phyloP scores from a whole-genome alignment of 1,140 invertebrate species.

The Drosophila kurseongensis region DNA sequence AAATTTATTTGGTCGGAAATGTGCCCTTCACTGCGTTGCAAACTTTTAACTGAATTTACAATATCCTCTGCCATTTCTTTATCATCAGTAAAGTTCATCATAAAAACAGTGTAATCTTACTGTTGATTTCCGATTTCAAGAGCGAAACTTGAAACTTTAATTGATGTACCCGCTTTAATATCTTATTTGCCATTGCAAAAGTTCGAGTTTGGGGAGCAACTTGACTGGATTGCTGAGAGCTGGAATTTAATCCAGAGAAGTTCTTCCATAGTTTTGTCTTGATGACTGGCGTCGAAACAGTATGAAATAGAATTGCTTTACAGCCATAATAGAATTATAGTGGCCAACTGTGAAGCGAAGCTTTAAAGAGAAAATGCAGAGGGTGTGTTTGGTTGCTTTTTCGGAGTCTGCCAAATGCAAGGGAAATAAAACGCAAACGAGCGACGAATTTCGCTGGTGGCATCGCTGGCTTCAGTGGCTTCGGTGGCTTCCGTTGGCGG shows the following conservation, averaged over 20 bases:
- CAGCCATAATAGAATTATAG: slow-evolving; percentile 77
- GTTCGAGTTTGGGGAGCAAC: slow-evolving; percentile 1
- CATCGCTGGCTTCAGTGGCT: slow-evolving; percentile 27
- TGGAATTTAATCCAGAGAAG: neutral
- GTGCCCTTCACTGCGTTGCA: too few species aligned
- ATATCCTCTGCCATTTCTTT: neutral
- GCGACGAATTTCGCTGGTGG: slow-evolving; percentile 46
- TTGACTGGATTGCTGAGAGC: neutral
- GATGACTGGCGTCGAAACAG: slow-evolving; percentile 14
- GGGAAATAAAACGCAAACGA: slow-evolving; percentile 52
- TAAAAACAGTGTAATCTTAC: slow-evolving; percentile 1
- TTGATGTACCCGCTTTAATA: slow-evolving; percentile 1
- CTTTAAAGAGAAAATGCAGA: slow-evolving; percentile 3
- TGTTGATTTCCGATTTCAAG: slow-evolving; percentile 1
- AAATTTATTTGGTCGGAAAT: too few species aligned
- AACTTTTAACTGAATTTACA: too few species aligned
- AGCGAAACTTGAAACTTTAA: neutral
- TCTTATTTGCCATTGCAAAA: slow-evolving; percentile 4
- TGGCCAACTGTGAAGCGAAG: slow-evolving; percentile 48
- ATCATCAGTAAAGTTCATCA: neutral
- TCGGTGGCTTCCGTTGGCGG: slow-evolving; percentile 54
- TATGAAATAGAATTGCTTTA: slow-evolving; percentile 69
- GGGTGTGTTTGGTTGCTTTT: neutral
- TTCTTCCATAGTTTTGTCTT: slow-evolving; percentile 9
- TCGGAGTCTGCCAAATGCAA: slow-evolving; percentile 32